Conservation (phyloP, 2,888 invertebrate species). For the Drosophila buzzatii region DNA sequence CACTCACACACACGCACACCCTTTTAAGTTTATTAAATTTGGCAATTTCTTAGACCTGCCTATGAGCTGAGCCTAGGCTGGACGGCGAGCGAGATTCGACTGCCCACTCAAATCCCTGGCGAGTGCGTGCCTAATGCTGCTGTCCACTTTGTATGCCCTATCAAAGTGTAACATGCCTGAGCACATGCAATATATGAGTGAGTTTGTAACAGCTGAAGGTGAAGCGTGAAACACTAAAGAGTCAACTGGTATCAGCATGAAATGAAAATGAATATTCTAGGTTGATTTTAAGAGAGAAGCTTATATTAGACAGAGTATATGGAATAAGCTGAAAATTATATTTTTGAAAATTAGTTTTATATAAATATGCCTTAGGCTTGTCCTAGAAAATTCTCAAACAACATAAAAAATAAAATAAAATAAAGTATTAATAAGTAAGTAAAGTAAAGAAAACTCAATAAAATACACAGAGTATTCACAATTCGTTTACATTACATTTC, state of each 20-base stretch:
- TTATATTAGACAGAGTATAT: too few relatives aligned
- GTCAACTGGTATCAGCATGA: too few relatives aligned
- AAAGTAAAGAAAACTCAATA: too few relatives aligned
- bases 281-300: too few relatives aligned
- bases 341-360: fast-evolving
- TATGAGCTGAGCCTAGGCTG: conserved; percentile 47
- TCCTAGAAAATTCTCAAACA: too few relatives aligned
- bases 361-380: neutral
- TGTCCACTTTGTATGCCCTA: conserved; percentile 55
- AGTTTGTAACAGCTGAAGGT: neutral
- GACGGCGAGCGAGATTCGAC: conserved; percentile 25
- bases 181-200: neutral
- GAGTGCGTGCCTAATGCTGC: conserved; percentile 72
- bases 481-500: conserved; percentile 1
- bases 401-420: too few relatives aligned
- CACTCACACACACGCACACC: conserved; percentile 53
- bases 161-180: neutral
- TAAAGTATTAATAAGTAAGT: too few relatives aligned
- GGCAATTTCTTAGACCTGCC: conserved; percentile 73
- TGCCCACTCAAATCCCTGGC: conserved; percentile 66
- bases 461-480: conserved; percentile 16
- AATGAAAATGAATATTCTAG: too few relatives aligned
- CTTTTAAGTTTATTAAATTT: conserved; percentile 83
- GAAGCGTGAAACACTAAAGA: too few relatives aligned
- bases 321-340: neutral